These are phyloP conservation scores for Chanos chanos DNA, from an alignment of 2,797 vertebrate genomes.

Conservation along the genomic window DNA sequence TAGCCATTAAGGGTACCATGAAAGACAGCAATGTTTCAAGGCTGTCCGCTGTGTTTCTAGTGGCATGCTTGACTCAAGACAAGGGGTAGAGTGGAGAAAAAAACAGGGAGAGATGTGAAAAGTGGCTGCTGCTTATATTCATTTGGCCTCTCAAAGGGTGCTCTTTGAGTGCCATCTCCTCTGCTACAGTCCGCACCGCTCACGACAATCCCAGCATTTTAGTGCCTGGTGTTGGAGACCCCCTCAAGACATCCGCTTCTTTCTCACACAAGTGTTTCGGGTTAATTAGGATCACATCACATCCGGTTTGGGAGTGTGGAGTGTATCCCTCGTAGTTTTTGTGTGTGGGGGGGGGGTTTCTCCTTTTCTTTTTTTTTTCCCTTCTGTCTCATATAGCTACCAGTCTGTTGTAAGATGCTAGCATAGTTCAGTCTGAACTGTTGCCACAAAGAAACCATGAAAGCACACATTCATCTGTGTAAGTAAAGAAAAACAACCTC, in stretches of 20 bases:
- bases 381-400: slow-evolving; percentile 41
- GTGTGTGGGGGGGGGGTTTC: neutral
- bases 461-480: neutral
- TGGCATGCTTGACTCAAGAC: slow-evolving; percentile 73
- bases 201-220: slow-evolving; percentile 58
- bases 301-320: slow-evolving; percentile 43
- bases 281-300: slow-evolving; percentile 65
- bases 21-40: slow-evolving; percentile 78
- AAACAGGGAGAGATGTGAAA: slow-evolving; percentile 38
- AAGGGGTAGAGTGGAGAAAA: slow-evolving; percentile 21
- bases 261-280: slow-evolving; percentile 60
- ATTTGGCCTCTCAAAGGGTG: slow-evolving; percentile 46
- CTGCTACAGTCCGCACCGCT: slow-evolving; percentile 30
- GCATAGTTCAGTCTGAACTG: slow-evolving; percentile 25
- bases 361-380: slow-evolving; percentile 6
- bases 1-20: slow-evolving; percentile 77
- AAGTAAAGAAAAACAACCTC: slow-evolving; percentile 16
- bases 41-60: slow-evolving; percentile 61
- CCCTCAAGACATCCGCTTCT: slow-evolving; percentile 52
- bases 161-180: slow-evolving; percentile 37
- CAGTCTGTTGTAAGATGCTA: slow-evolving; percentile 49
- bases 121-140: slow-evolving; percentile 51
- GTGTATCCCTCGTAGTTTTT: slow-evolving; percentile 7
- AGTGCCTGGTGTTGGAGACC: slow-evolving; percentile 50
- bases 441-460: slow-evolving; percentile 27